Base-by-base conservation (phyloP, 2,113 vertebrate genomes). In the Montifringilla adamsi region DNA sequence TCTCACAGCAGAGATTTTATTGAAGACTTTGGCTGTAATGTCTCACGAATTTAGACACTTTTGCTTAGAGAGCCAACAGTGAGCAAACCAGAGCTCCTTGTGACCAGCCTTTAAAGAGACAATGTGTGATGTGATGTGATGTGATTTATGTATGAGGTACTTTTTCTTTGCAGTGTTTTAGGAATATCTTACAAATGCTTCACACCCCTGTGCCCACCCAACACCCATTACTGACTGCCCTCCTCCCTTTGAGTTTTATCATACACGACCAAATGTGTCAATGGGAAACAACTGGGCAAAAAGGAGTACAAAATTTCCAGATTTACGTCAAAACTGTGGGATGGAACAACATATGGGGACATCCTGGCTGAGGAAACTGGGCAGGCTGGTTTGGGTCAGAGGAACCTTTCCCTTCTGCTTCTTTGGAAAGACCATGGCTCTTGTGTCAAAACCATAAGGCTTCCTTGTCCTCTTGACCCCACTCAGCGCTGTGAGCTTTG, bases 391-490 rank as follows among this genome's bases (percentile, higher is more conserved):
- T 77, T 86, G 67, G 37, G 49, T 58, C 46, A 85, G 27, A 84
- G 39, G 37, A 77, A 70, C 50, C 26, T 67, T 73, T 33, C 27
- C 26, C 27, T 86, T 89, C 80, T 0, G 0, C 44, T 76, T 83
- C 33, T 80, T 67, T 27, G 35, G 35, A 84, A 90, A 81, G 23
- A 6, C 30, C n/a, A 52, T 0, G 1, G 17, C 30, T 87, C 41
- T 88, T 41, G 10, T 69, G 17, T 53, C 59, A 88, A 80, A 80
- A 50, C 33, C n/a, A 31, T 11, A 33, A 80, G 9, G 7, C 15
- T 86, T 94, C 44, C 52, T 75, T 37, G 43, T 67, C 84, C 80
- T 94, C 94, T 93, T 92, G 89, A 94, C 84, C 93, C 43, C n/a
- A 7, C 18, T 77, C 16, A 23, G 2, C n/a, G 12, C 55, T 89